Conservation (phyloP, 2,797 vertebrate species). For the Fistularia tabacaria region DNA sequence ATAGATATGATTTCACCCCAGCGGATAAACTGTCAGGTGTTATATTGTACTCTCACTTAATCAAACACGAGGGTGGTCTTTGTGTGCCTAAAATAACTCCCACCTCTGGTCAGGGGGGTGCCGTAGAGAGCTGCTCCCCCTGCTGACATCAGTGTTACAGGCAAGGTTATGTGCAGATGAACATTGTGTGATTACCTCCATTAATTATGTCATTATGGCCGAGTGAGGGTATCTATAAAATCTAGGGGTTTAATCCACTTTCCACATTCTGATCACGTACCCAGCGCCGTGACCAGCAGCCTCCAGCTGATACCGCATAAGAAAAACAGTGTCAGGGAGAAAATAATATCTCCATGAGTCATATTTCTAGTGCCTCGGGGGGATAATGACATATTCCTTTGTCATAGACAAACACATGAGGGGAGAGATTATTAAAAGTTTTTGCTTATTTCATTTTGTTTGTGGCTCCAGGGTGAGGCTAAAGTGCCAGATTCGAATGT, state of each 20-base stretch:
- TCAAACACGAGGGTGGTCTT: constrained; percentile 34
- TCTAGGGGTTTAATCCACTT: constrained; percentile 22
- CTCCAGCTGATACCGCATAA: constrained; percentile 30
- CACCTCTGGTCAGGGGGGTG: constrained; percentile 43
- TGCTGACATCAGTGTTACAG: constrained; percentile 47
- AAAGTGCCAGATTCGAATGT: constrained; percentile 55
- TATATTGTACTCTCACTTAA: constrained; percentile 25
- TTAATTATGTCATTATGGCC: constrained; percentile 33
- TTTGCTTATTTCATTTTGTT: constrained; percentile 75
- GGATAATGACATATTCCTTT: constrained; percentile 63
- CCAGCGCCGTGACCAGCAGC: background rate
- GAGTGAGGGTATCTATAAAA: constrained; percentile 32
- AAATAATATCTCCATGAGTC: constrained; percentile 66
- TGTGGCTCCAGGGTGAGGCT: constrained; percentile 65
- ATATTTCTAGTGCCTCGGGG: constrained; percentile 58
- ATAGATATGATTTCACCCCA: too few relatives aligned
- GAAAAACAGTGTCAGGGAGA: constrained; percentile 48
- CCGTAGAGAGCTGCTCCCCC: constrained; percentile 52
- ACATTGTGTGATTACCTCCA: constrained; percentile 35
- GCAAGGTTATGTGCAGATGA: constrained; percentile 24
- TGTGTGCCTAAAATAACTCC: constrained; percentile 40
- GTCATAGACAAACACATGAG: constrained; percentile 62
- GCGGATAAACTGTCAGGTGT: constrained; percentile 8
- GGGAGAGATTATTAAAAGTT: constrained; percentile 76
- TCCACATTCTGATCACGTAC: constrained; percentile 1